phyloP scores from a whole-genome alignment of 1,140 invertebrate genomes.

The Eriosoma lanigerum region DNA sequence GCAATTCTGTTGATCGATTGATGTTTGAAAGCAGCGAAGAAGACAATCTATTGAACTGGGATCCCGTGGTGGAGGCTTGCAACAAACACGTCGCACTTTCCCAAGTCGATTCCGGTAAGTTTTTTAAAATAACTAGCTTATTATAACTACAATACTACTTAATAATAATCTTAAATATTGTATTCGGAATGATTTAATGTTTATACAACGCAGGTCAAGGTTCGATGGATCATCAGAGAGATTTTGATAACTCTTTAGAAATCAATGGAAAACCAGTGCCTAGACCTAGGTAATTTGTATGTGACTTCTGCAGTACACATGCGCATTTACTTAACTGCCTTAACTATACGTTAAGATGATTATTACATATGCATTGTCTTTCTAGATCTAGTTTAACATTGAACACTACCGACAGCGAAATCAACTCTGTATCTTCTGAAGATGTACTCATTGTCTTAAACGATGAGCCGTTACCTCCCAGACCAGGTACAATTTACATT shows the following conservation, averaged over 20 bases:
- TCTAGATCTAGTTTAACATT: conserved; percentile 10
- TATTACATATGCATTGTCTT: background rate
- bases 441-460: background rate
- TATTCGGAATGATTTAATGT: background rate
- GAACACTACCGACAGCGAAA: background rate
- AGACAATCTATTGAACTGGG: conserved; percentile 32
- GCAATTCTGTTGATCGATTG: background rate
- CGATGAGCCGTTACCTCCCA: conserved; percentile 4
- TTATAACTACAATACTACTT: too few relatives aligned
- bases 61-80: conserved; percentile 49
- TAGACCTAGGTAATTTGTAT: conserved; percentile 49
- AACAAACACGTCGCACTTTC: conserved; percentile 48
- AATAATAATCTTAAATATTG: background rate
- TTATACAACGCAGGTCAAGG: conserved; percentile 1
- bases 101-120: conserved; percentile 49
- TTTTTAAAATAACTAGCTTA: too few relatives aligned
- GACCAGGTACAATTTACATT: background rate
- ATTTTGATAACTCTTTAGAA: conserved; percentile 25
- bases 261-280: conserved; percentile 49
- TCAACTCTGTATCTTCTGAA: background rate
- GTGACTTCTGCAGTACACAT: too few relatives aligned
- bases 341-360: too few relatives aligned
- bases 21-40: conserved; percentile 42
- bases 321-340: background rate
- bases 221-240: conserved; percentile 28